A percentile compares a stretch with the other conserved stretches of the same genome.
Evolutionary conservation across 2,888 invertebrate species (phyloP).

Genomic region (Lepidocyrtinus sp.): DNA sequence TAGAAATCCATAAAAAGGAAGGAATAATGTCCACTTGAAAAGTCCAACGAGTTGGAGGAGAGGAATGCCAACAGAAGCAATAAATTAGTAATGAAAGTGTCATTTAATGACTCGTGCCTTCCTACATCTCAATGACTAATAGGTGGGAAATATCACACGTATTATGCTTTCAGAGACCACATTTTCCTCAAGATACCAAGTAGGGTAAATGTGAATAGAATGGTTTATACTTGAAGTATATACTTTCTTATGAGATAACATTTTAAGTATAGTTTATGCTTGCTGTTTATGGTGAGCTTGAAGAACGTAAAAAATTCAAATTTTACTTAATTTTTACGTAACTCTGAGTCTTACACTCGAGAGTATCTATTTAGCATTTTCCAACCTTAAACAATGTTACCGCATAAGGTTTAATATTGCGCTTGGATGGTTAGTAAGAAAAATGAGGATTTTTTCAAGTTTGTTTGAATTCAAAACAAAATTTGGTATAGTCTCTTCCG

Average conservation of each 20-base stretch:
- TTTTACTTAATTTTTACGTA: background rate
- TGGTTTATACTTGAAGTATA: too few species aligned
- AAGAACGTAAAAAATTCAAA: conserved; percentile 7
- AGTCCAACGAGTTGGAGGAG: background rate
- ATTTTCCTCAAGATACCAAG: background rate
- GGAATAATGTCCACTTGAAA: background rate
- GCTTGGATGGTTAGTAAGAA: conserved; percentile 59
- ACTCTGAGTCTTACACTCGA: conserved; percentile 25
- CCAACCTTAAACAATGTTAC: background rate
- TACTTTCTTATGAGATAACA: conserved; percentile 43
- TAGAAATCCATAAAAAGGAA: background rate
- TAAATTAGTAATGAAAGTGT: conserved; percentile 41
- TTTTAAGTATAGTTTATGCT: too few species aligned
- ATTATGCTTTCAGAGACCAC: background rate
- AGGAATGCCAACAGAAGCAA: conserved; percentile 22
- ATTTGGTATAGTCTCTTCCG: conserved; percentile 66
- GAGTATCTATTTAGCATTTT: conserved; percentile 18
- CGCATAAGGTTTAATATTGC: conserved; percentile 11
- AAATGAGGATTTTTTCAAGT: conserved; percentile 60
- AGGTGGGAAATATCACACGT: background rate
- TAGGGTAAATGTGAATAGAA: too few species aligned
- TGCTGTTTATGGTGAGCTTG: background rate
- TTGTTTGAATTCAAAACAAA: conserved; percentile 70
- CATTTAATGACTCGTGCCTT: conserved; percentile 29
- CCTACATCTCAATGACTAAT: background rate